A percentile compares a stretch with the other conserved stretches of the same genome.
phyloP scores from a whole-genome alignment of 2,888 invertebrate species.

The Lacanobia oleracea region DNA sequence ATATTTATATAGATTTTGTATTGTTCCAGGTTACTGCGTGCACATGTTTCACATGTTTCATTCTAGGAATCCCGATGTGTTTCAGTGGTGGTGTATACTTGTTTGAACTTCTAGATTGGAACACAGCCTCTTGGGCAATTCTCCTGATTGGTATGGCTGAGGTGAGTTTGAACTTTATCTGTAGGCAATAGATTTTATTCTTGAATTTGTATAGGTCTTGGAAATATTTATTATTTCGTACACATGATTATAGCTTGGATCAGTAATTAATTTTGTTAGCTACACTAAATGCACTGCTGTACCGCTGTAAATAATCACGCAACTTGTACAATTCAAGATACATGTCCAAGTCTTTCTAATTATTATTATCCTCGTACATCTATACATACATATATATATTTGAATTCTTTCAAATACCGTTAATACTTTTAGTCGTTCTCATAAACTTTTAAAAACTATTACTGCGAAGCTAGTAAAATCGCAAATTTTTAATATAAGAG shows the following conservation, averaged over 20 bases:
- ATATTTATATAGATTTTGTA: neutral
- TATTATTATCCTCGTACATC: too few relatives aligned
- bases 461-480: too few relatives aligned
- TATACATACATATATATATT: too few relatives aligned
- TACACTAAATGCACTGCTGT: too few relatives aligned
- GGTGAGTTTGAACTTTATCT: conserved; percentile 75
- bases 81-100: conserved; percentile 94
- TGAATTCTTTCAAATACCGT: too few relatives aligned
- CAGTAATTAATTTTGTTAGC: neutral
- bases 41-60: conserved; percentile 92
- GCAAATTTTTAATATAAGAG: too few relatives aligned
- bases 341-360: too few relatives aligned
- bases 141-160: conserved; percentile 93
- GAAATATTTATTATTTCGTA: fast-evolving
- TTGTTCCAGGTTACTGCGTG: conserved; percentile 90
- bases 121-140: conserved; percentile 94
- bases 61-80: conserved; percentile 94
- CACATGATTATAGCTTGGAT: neutral
- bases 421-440: too few relatives aligned
- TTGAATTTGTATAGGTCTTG: neutral
- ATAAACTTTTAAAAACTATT: too few relatives aligned
- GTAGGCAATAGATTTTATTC: neutral
- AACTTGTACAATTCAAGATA: too few relatives aligned
- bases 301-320: too few relatives aligned
- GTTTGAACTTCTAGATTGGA: conserved; percentile 94